Conservation (phyloP, 2,113 vertebrate genomes). For the Propithecus coquereli region DNA sequence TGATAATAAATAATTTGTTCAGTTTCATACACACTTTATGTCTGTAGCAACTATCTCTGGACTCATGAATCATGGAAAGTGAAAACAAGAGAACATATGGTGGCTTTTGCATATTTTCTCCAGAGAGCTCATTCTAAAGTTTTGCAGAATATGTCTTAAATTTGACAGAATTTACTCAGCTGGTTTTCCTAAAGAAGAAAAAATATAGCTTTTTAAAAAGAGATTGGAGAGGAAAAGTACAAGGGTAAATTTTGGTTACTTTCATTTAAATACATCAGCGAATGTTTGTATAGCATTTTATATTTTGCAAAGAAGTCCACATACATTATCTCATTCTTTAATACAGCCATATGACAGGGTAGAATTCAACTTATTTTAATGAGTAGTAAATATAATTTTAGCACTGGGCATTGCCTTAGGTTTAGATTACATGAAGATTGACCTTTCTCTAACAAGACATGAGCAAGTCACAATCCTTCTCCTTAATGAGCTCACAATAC, state of each 20-base stretch:
- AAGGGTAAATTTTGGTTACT: not conserved
- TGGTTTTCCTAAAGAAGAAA: not conserved
- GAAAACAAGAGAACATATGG: constrained; percentile 51
- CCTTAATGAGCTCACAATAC: not conserved
- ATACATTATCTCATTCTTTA: not conserved
- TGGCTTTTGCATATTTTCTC: constrained; percentile 20
- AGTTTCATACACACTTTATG: not conserved
- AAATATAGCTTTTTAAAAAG: not conserved
- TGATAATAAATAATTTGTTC: not conserved
- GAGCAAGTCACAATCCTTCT: not conserved
- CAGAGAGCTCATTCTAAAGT: not conserved
- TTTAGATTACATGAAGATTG: not conserved
- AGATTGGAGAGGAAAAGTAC: not conserved
- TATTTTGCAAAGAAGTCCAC: not conserved
- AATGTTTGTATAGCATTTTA: not conserved
- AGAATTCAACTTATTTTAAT: not conserved
- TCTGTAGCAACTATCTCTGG: not conserved
- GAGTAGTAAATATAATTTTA: not conserved
- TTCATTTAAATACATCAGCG: not conserved
- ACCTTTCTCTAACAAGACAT: not conserved
- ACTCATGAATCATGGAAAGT: constrained; percentile 29
- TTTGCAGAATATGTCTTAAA: constrained; percentile 5
- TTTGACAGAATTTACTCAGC: not conserved
- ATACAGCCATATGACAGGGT: not conserved
- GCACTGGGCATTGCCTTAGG: not conserved